Evolutionary conservation across 2,113 vertebrate species (phyloP), one percentile per base, ranked within the genome.

Genomic region (Actenoides lindsayi): DNA sequence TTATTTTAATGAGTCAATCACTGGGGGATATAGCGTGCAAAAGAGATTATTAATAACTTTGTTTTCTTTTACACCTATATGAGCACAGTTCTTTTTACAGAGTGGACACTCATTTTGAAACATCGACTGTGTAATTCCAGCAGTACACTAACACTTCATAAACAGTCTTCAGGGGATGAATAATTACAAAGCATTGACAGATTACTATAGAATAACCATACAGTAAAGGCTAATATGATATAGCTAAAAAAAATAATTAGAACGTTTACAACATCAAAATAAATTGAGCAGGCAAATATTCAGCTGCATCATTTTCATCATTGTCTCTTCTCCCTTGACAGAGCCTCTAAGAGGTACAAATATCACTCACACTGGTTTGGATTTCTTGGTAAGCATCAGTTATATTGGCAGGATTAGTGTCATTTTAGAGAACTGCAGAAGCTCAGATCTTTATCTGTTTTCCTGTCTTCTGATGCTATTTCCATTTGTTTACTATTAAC

Each of bases 401-500:
- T 87, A 78, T 15, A 5, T 5, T 63, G 31, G 5, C 53, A 93
- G 41, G 20, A 30, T 50, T 59, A 65, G 37, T n/a, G 51, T 23
- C 37, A 50, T 76, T 74, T 83, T 21, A 68, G 21, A 83, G 59
- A 77, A 39, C 27, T 67, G 24, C 42, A 82, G 42, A 90, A 92
- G 35, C 56, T 92, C 42, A 86, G 50, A 83, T 87, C 28, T 83
- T 17, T 39, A 78, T 80, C 37, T 59, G 27, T 44, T 63, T 94
- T 89, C 25, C 50, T 76, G 27, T 54, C 48, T 93, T 73, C 44
- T 94, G 57, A 71, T 46, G 35, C 33, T 80, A 41, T 80, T 97
- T 85, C 93, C 60, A 95, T 80, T 92, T 60, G 91, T 69, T 91
- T 90, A 81, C n/a, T 86, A 79, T 54, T 78, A 82, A 90, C 31